A percentile compares a stretch with the other conserved stretches of the same genome.
phyloP scores from a whole-genome alignment of 2,888 invertebrate genomes.

The Pheosia gnoma region DNA sequence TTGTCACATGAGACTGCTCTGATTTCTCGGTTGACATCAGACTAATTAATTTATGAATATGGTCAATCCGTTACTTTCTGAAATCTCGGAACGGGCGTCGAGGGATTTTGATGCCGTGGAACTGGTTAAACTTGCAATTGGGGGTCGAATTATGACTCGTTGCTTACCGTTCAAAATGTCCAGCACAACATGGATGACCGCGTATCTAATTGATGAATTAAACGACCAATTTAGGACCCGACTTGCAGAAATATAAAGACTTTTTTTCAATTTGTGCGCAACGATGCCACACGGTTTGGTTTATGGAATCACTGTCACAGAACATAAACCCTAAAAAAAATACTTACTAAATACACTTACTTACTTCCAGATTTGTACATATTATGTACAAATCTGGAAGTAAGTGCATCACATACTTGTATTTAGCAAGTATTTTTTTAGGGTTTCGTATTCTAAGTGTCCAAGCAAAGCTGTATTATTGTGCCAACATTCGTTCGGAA shows the following conservation, averaged over 20 bases:
- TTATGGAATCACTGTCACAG: no score
- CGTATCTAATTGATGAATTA: conserved; percentile 10
- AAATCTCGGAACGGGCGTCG: conserved; percentile 29
- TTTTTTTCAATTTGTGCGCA: no score
- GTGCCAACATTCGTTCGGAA: background rate
- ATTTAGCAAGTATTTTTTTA: no score
- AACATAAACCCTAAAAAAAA: no score
- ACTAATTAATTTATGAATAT: conserved; percentile 20
- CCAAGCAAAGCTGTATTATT: background rate
- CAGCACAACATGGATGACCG: conserved; percentile 19
- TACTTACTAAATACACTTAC: no score
- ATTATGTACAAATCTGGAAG: no score
- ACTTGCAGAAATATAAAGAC: background rate
- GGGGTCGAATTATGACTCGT: conserved; percentile 26
- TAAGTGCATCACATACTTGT: no score
- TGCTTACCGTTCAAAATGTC: conserved; percentile 23
- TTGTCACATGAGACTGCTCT: conserved; percentile 9
- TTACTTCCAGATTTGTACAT: no score
- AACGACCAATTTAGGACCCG: background rate
- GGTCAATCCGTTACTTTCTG: conserved; percentile 33
- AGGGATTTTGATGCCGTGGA: conserved; percentile 23
- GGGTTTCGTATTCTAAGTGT: no score
- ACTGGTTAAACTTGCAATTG: conserved; percentile 34
- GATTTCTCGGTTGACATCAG: conserved; percentile 25
- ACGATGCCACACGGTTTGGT: background rate